Conservation (phyloP, 2,113 vertebrate species). For the Trogon melanurus region DNA sequence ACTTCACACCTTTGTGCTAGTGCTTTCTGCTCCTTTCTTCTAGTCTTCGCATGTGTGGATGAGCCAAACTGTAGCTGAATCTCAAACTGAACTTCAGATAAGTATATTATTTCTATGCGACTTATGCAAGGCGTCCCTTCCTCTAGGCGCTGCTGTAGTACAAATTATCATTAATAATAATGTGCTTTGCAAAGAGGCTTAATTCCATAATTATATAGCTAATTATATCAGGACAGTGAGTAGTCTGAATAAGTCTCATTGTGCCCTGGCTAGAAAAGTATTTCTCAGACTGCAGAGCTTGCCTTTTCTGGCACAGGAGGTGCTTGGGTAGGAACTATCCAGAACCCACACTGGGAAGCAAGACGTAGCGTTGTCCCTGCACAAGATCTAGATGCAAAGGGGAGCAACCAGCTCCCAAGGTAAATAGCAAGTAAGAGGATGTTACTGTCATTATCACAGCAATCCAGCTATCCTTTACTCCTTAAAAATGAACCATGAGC, state of each 20-base stretch:
- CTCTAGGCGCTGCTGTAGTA: conserved; percentile 56
- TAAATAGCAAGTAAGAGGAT: background rate
- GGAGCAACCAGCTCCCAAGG: background rate
- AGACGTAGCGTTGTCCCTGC: background rate
- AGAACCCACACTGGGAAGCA: background rate
- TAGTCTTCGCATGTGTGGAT: background rate
- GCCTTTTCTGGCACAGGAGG: background rate
- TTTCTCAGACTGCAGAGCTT: background rate
- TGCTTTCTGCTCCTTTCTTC: background rate
- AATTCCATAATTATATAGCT: conserved; percentile 64
- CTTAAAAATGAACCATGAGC: background rate
- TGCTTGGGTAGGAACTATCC: background rate
- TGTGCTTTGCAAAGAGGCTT: conserved; percentile 27
- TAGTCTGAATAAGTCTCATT: conserved; percentile 16
- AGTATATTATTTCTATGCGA: background rate
- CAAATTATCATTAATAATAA: conserved; percentile 62
- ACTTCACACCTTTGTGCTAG: background rate
- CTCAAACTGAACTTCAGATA: background rate
- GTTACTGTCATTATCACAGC: background rate
- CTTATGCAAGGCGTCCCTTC: background rate
- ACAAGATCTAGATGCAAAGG: background rate
- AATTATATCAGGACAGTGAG: conserved; percentile 40
- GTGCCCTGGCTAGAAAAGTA: background rate
- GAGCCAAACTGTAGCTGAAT: background rate
- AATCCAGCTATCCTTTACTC: background rate